Percentiles rank a stretch among this genome's conserved stretches.
phyloP scores from a whole-genome alignment of 2,888 invertebrate genomes.

The Caenorhabditis macrosperma region DNA sequence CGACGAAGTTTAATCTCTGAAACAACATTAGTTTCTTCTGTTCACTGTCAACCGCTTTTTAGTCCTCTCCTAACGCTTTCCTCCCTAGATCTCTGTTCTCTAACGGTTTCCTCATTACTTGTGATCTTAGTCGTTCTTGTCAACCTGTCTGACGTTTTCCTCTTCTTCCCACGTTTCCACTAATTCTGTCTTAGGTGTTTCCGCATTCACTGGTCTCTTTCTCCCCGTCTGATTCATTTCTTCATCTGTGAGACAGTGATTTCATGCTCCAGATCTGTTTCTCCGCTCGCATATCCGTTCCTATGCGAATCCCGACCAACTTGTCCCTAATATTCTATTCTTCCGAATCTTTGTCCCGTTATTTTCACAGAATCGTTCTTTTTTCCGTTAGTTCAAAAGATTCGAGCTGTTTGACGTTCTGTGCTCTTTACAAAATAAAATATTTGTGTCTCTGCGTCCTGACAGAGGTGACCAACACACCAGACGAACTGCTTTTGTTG shows the following conservation, averaged over 20 bases:
- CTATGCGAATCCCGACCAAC: not conserved
- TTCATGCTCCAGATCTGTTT: conserved; percentile 2
- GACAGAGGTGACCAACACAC: too few relatives aligned
- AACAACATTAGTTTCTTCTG: not conserved
- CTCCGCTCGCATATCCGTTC: too few relatives aligned
- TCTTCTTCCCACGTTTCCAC: not conserved
- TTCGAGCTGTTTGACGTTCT: too few relatives aligned
- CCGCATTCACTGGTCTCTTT: conserved; percentile 15
- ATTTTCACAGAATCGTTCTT: too few relatives aligned
- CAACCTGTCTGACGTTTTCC: not conserved
- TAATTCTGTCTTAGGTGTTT: conserved; percentile 22
- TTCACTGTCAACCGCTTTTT: conserved; percentile 15
- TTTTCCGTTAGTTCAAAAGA: too few relatives aligned
- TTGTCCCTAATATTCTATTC: too few relatives aligned
- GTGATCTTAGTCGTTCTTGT: conserved; percentile 35
- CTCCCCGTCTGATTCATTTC: not conserved
- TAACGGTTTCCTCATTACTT: conserved; percentile 11
- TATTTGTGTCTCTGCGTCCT: too few relatives aligned
- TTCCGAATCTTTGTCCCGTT: too few relatives aligned
- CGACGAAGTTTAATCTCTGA: conserved; percentile 24
- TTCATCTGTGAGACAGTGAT: not conserved
- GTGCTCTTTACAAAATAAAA: too few relatives aligned
- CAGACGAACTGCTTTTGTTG: too few relatives aligned
- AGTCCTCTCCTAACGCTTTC: conserved; percentile 3
- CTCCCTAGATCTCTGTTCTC: conserved; percentile 23